phyloP scores from a whole-genome alignment of 2,888 invertebrate species.

The Drosophila macrothrix region DNA sequence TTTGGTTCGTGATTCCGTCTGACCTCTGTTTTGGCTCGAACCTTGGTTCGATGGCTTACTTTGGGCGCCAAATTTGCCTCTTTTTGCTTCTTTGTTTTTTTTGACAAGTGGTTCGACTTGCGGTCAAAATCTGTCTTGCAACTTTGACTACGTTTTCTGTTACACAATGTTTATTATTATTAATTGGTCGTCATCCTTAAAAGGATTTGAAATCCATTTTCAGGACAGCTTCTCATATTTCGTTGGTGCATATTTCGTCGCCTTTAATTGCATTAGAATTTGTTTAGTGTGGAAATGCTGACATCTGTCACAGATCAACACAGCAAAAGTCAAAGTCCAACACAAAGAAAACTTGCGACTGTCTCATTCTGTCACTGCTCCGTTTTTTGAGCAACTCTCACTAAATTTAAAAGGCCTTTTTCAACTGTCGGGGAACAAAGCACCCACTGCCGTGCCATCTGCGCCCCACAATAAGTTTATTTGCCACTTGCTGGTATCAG shows the following conservation, averaged over 20 bases:
- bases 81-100: not conserved
- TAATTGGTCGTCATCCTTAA: not conserved
- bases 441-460: not conserved
- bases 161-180: not conserved
- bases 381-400: no score
- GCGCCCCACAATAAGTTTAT: not conserved
- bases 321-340: not conserved
- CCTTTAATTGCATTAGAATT: no score
- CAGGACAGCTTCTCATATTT: not conserved
- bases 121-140: no score
- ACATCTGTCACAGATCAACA: not conserved
- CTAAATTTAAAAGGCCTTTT: no score
- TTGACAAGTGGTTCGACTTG: not conserved
- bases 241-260: not conserved
- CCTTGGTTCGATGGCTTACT: not conserved
- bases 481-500: not conserved
- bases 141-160: not conserved
- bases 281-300: not conserved
- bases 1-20: not conserved
- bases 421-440: not conserved
- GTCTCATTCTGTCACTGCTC: not conserved
- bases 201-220: not conserved
- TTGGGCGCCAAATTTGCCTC: not conserved
- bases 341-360: not conserved
- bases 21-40: not conserved